These are phyloP conservation scores for Arrhopalites spinosus DNA, from an alignment of 2,888 invertebrate species.

Conservation along the genomic window DNA sequence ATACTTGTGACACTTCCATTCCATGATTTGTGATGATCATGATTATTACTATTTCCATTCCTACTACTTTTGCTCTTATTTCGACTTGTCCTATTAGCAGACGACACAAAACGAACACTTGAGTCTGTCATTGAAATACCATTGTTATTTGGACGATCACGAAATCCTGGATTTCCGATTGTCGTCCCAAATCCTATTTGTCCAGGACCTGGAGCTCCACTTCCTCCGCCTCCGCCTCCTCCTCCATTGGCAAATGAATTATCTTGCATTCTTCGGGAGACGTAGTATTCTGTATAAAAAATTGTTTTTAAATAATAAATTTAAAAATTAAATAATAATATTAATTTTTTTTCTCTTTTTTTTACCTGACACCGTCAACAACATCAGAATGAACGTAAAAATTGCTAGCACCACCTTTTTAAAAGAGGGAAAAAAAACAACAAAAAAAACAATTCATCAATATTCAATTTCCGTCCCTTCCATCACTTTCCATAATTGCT, in stretches of 20 bases:
- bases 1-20: conserved; percentile 53
- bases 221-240: conserved; percentile 37
- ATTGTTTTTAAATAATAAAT: too few species aligned
- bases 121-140: conserved; percentile 83
- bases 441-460: neutral
- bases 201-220: conserved; percentile 56
- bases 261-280: conserved; percentile 45
- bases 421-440: neutral
- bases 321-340: too few species aligned
- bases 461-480: neutral
- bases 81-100: conserved; percentile 39
- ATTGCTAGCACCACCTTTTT: conserved; percentile 51
- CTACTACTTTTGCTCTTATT: conserved; percentile 39
- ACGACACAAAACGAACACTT: conserved; percentile 61
- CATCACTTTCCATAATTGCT: conserved; percentile 4
- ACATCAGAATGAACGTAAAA: conserved; percentile 53
- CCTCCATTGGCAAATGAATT: conserved; percentile 5
- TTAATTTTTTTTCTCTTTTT: too few species aligned
- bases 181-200: conserved; percentile 63
- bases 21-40: conserved; percentile 38
- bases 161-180: conserved; percentile 84
- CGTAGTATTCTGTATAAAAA: conserved; percentile 42
- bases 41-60: conserved; percentile 47
- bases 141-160: conserved; percentile 65
- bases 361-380: conserved; percentile 52